Evolutionary conservation across 1,140 invertebrate genomes (phyloP), one percentile per base, ranked within the genome.

Genomic region (Drosophila nasuta): DNA sequence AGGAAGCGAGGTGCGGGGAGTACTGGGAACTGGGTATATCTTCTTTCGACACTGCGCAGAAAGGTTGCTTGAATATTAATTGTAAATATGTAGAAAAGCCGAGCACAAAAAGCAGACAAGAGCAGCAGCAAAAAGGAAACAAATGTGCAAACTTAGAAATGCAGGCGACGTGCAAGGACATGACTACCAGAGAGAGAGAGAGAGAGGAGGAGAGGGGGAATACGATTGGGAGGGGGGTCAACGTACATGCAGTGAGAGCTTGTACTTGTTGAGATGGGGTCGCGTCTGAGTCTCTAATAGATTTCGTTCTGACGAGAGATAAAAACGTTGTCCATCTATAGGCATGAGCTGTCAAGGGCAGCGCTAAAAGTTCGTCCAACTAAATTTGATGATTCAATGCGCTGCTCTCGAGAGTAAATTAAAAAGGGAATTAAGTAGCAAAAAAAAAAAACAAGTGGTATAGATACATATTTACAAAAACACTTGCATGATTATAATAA

Each of bases 31-130:
- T 35, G 30, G 13, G 35, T 38, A 10, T 57, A 57, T 57, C 69
- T 66, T 33, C 54, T 65, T 65, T 75, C 38, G 75, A 66, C 75
- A 73, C 62, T 77, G 62, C 56, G 60, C 68, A 70, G 60, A 81
- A 83, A 80, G 85, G 81, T 89, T 89, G 85, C 85, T 89, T 89
- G 85, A 88, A 88, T 88, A 88, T 88, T 88, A 88, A 88, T 88
- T 89, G 85, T 89, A 57, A 71, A 89, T 89, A 81, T 89, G 77
- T 83, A 73, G 76, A 79, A 35, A 28, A 52, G 7, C n/a, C 11
- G 7, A 17, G 17, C 30, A 15, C 35, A 38, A n/a, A 62, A 15
- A 20, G 17, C n/a, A 43, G 45, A 43, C n/a, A 66, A 76, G 79
- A 62, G 51, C 66, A 25, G 20, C 58, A 43, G 8, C 20, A 52